A percentile compares a stretch with the other conserved stretches of the same genome.
Conservation (phyloP, 1,140 invertebrate species). For the Callitettix versicolor region DNA sequence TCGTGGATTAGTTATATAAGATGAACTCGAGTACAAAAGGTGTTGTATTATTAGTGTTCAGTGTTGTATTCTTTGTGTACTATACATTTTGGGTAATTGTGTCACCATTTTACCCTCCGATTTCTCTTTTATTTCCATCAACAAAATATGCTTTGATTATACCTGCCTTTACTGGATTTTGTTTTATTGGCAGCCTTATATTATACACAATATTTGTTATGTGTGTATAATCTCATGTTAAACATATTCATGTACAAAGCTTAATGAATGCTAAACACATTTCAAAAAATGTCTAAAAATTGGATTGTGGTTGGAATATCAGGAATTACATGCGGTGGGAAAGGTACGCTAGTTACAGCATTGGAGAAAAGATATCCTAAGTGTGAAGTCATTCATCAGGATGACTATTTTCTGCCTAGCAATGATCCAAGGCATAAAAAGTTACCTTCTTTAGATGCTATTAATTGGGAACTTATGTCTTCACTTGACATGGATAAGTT, state of each 20-base stretch:
- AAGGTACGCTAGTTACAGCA: slow-evolving; percentile 56
- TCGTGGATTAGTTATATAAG: slow-evolving; percentile 22
- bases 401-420: slow-evolving; percentile 61
- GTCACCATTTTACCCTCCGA: slow-evolving; percentile 41
- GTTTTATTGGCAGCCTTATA: slow-evolving; percentile 52
- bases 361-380: slow-evolving; percentile 42
- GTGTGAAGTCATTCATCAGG: slow-evolving; percentile 54
- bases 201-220: slow-evolving; percentile 42
- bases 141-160: slow-evolving; percentile 45
- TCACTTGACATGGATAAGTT: slow-evolving; percentile 65
- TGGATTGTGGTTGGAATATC: slow-evolving; percentile 64
- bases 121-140: slow-evolving; percentile 39
- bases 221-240: not conserved
- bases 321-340: slow-evolving; percentile 69
- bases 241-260: not conserved
- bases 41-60: slow-evolving; percentile 43
- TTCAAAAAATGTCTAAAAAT: too few relatives aligned
- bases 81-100: slow-evolving; percentile 56
- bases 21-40: slow-evolving; percentile 32
- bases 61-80: slow-evolving; percentile 43
- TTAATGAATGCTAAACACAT: too few relatives aligned
- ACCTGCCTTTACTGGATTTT: slow-evolving; percentile 47
- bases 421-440: slow-evolving; percentile 53
- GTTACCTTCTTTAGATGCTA: slow-evolving; percentile 53
- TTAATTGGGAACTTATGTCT: slow-evolving; percentile 66